These are phyloP conservation scores for Pitta sordida DNA, from an alignment of 2,113 vertebrate genomes.

Conservation along the genomic window DNA sequence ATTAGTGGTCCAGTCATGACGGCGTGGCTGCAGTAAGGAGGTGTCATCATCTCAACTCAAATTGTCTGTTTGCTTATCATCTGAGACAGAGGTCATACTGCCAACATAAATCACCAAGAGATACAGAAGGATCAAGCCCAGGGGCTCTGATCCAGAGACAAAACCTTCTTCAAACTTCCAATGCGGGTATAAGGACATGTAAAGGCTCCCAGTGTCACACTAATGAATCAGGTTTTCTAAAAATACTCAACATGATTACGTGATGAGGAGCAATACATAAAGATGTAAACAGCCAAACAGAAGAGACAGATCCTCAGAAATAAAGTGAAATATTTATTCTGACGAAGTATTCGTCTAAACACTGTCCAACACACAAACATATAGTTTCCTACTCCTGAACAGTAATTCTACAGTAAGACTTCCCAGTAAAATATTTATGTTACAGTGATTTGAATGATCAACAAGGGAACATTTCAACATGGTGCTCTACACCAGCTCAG, in stretches of 20 bases:
- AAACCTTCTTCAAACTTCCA: not conserved
- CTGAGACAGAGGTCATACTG: not conserved
- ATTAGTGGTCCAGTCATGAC: not conserved
- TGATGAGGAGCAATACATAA: not conserved
- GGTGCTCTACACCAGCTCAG: not conserved
- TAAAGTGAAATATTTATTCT: conserved; percentile 37
- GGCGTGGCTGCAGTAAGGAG: not conserved
- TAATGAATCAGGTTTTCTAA: not conserved
- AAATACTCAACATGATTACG: not conserved
- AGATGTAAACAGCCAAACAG: not conserved
- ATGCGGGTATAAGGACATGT: not conserved
- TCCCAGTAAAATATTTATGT: conserved; percentile 14
- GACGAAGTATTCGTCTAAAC: conserved; percentile 29
- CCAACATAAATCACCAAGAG: not conserved
- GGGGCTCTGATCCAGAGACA: not conserved
- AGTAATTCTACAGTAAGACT: not conserved
- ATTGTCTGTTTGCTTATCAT: not conserved
- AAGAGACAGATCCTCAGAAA: not conserved
- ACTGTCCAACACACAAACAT: not conserved
- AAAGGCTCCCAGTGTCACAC: not conserved
- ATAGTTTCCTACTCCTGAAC: not conserved
- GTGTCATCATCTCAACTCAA: not conserved
- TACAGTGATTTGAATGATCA: not conserved
- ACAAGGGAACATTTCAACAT: not conserved
- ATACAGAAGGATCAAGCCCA: not conserved